Base-by-base conservation (phyloP, 2,797 vertebrate species). In the Crocodylus rhombifer region DNA sequence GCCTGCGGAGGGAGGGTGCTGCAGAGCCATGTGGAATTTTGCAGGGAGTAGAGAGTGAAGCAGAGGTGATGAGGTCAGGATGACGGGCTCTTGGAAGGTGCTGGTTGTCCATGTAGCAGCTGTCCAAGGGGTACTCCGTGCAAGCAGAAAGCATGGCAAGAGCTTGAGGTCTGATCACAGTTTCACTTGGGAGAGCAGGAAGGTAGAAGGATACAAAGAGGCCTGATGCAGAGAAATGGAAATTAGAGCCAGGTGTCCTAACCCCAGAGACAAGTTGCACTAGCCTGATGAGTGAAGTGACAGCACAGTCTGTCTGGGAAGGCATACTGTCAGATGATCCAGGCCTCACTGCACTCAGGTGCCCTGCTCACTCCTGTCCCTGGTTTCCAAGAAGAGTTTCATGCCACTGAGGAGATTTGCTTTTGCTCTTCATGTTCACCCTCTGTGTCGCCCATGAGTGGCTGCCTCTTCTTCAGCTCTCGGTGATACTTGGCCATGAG, bases 401-500 rank as follows among this genome's bases (percentile, higher is more conserved):
- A 99, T 20, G 99, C 99, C 96, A 99, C 99, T 16, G 99, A 99
- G 63, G 99, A 99, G 95, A 99, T 99, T 98, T 99, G 99, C 97
- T 99, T 99, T 95, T 99, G 99, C 85, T 99, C 99, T 57, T 99
- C 99, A 0, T 97, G 98, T 95, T 99, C 96, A 4, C 98, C 95
- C 91, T 99, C 98, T 0, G 98, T 98, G 28, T 99, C 99, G 7
- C 99, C 99, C 99, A 99, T 99, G 86, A 99, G 97, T 0, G 99
- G 99, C 97, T 99, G 99, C 95, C 99, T 98, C 97, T 99, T 99
- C 97, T 99, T 99, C 94, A 99, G 98, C 98, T 99, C 99, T 42
- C 99, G 98, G 97, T 99, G 99, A 97, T 99, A 99, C 97, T 99
- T 99, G 94, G 99, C 99, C 99, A 99, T 99, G 81, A 99, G 98